Evolutionary conservation across 2,888 invertebrate genomes (phyloP).

Genomic region (Ellobium chinense): DNA sequence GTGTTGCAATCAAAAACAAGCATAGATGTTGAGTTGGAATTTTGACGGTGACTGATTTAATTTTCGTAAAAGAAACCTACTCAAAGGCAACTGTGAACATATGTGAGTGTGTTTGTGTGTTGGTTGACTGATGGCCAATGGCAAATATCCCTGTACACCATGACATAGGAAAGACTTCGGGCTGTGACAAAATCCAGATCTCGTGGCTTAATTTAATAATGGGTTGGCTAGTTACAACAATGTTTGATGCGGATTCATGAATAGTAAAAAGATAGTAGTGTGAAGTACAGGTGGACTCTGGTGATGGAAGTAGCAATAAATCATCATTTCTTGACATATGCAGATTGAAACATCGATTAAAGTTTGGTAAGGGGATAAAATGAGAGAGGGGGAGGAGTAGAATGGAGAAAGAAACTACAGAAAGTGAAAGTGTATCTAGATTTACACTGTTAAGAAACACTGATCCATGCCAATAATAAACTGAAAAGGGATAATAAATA

Average conservation of each 20-base stretch:
- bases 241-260: conserved; percentile 48
- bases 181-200: conserved; percentile 62
- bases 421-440: background rate
- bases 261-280: conserved; percentile 17
- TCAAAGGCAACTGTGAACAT: conserved; percentile 38
- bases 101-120: conserved; percentile 9
- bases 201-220: conserved; percentile 57
- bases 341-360: background rate
- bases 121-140: conserved; percentile 48
- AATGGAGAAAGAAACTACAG: conserved; percentile 3
- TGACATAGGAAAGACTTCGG: conserved; percentile 60
- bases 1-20: background rate
- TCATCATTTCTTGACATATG: conserved; percentile 26
- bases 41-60: background rate
- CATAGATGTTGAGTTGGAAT: background rate
- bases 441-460: conserved; percentile 2
- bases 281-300: conserved; percentile 37
- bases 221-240: conserved; percentile 53
- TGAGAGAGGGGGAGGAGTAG: background rate
- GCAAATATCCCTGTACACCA: conserved; percentile 53
- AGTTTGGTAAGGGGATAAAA: background rate
- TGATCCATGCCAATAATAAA: conserved; percentile 13
- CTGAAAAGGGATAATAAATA: conserved; percentile 20
- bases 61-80: background rate
- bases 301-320: conserved; percentile 35